Evolutionary conservation across 2,888 invertebrate genomes (phyloP), one percentile per base, ranked within the genome.

Genomic region (Ophraella communa): DNA sequence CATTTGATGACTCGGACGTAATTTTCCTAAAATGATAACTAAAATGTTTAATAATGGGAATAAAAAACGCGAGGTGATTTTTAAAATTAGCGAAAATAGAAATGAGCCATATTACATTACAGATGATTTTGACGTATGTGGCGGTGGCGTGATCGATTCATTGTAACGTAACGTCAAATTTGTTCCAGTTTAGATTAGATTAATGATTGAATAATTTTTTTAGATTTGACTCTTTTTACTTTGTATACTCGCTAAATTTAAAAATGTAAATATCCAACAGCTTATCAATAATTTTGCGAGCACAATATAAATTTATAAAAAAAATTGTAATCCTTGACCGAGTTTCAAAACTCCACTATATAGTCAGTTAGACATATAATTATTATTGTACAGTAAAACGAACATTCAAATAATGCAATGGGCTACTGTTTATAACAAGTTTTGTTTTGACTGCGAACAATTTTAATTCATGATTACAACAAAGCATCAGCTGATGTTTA

Each of bases 1-100:
- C 65, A 57, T 74, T 73, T 35, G 77, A 71, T 62, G 71, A 69
- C 20, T 73, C 73, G 7, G 74, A 70, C 56, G 71, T 73, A 33
- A 73, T 61, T 52, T 70, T 67, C 67, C 77, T 76, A 56, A 60
- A 74, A 74, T 69, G 45, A 55, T 45, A 64, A 49, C 39, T 39
- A 33, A 66, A 45, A 30, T n/a, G n/a, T n/a, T n/a, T n/a, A n/a
- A n/a, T n/a, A n/a, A n/a, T 30, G 39, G 56, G 42, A 53, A 54
- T 4, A 24, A 45, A 30, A 59, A 56, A 51, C 45, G 33, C 52
- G 14, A 39, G 35, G 35, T 7, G 10, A 23, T 52, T 42, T 14
- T 14, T 39, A 5, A 30, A 20, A 30, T 7, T 44, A 47, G 11
- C 2, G 20, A 35, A 21, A 30, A 33, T 20, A 33, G 23, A 53